phyloP scores from a whole-genome alignment of 2,888 invertebrate species.

The Drosophila mulleri region DNA sequence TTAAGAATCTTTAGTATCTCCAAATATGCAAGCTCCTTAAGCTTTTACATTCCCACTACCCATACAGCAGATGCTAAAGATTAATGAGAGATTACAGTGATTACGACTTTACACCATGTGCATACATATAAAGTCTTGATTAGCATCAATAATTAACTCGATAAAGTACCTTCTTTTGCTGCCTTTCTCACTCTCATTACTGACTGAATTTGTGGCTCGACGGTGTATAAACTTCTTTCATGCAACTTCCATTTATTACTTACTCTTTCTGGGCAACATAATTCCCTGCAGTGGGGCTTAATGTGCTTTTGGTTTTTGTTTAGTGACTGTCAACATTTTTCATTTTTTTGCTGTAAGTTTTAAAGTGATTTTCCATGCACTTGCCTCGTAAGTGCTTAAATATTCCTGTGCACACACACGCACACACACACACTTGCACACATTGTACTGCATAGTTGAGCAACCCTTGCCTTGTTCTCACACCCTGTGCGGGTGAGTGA shows the following conservation, averaged over 20 bases:
- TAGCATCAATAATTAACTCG: neutral
- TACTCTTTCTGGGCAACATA: neutral
- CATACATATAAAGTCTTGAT: neutral
- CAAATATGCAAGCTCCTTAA: neutral
- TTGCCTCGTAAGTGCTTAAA: slow-evolving; percentile 5
- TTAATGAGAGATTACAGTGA: neutral
- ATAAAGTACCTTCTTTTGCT: neutral
- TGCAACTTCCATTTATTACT: neutral
- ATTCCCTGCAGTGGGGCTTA: neutral
- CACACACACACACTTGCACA: neutral
- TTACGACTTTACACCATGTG: neutral
- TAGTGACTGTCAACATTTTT: slow-evolving; percentile 7
- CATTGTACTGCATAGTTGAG: neutral
- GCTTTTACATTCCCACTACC: neutral
- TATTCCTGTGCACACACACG: neutral
- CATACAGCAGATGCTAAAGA: neutral
- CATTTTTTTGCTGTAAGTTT: neutral
- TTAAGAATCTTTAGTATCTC: neutral
- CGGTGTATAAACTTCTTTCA: neutral
- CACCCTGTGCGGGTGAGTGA: slow-evolving; percentile 18
- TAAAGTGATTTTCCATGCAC: slow-evolving; percentile 9
- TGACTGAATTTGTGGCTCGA: too few relatives aligned
- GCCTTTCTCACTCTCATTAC: neutral
- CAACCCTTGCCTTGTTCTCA: neutral
- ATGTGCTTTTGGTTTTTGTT: slow-evolving; percentile 1